Evolutionary conservation across 2,113 vertebrate species (phyloP), one percentile per base, ranked within the genome.

Genomic region (Myrmecobius fasciatus): DNA sequence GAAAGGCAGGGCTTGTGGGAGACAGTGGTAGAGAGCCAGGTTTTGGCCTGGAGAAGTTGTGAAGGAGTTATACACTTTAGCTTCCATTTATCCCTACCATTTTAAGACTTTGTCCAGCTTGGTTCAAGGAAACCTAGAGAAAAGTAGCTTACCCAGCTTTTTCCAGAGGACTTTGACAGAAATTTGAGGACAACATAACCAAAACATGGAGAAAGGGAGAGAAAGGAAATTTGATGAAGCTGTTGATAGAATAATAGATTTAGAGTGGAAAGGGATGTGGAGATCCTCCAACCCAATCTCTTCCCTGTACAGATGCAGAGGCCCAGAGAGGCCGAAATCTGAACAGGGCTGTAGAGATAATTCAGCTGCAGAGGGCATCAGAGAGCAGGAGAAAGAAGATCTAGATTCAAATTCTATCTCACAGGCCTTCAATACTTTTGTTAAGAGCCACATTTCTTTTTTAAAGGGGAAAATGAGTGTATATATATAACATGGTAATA

Each of bases 401-500:
- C 28, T 67, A 36, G 28, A 12, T 22, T 83, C 36, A 22, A 43
- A 83, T 83, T 83, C 6, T 20, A n/a, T 75, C 67, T 43, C 20
- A n/a, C 43, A 83, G n/a, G 67, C 24, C 36, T 36, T 83, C 7
- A 20, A 53, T 51, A 94, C 67, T 89, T 89, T 89, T 56, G 67
- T n/a, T 43, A 83, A 93, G 89, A 93, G 20, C 56, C 51, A 93
- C 93, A n/a, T 54, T 88, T 36, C 51, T 52, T 54, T 91, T 89
- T 90, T 10, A 96, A 67, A 90, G 95, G 36, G 36, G 0, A n/a
- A n/a, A 43, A 6, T 83, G 36, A 75, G 36, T 75, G 5, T n/a
- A 83, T 83, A 7, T 43, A 22, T 43, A 8, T 83, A 83, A 22
- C 8, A 24, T 43, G 67, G 56, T 67, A 36, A 43, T 43, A 43